phyloP scores from a whole-genome alignment of 2,113 vertebrate species.

The Sylvilagus bachmani region DNA sequence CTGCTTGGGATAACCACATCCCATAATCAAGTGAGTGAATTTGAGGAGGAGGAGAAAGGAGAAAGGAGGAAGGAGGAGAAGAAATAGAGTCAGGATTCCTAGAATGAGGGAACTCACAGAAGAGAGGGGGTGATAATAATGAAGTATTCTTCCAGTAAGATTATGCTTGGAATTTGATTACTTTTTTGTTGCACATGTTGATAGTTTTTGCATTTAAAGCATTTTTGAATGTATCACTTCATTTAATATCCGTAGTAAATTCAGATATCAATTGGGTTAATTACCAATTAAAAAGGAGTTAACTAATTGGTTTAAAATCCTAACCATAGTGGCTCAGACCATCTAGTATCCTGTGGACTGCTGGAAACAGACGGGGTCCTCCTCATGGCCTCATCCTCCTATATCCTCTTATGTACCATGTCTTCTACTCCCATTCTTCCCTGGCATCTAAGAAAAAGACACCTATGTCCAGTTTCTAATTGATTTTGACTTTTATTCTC shows the following conservation, averaged over 20 bases:
- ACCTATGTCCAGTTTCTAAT: background rate
- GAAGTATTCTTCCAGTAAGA: background rate
- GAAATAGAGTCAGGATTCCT: background rate
- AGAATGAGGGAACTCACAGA: background rate
- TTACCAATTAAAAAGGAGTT: background rate
- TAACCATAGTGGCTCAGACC: background rate
- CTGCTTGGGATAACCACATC: too few relatives aligned
- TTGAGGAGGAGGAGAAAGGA: too few relatives aligned
- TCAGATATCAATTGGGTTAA: constrained; percentile 1
- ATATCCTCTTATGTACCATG: background rate
- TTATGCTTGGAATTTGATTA: background rate
- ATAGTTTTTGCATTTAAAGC: background rate
- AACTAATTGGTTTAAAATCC: constrained; percentile 2
- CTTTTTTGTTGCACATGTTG: background rate
- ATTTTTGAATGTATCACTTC: background rate
- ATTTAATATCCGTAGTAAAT: constrained; percentile 10
- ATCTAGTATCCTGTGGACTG: background rate
- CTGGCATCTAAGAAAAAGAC: background rate
- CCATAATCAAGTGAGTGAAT: too few relatives aligned
- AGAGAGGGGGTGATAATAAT: background rate
- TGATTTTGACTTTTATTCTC: constrained; percentile 20
- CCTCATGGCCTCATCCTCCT: too few relatives aligned
- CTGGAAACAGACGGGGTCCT: background rate
- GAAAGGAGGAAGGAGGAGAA: too few relatives aligned
- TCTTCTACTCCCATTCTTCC: background rate